phyloP scores from a whole-genome alignment of 2,113 vertebrate species.

The Syngnathus floridae region DNA sequence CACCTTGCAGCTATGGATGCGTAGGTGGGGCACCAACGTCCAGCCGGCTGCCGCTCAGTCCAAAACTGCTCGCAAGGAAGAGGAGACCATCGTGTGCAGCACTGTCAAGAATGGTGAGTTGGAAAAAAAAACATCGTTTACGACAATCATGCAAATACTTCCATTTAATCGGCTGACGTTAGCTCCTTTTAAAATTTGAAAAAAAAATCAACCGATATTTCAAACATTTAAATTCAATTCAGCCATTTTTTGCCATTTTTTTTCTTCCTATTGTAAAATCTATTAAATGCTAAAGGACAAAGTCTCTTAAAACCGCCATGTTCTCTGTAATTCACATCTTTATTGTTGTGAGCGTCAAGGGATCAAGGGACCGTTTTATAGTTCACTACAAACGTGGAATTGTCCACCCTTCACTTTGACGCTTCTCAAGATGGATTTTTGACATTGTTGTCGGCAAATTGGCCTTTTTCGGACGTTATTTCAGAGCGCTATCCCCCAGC shows the following conservation, averaged over 20 bases:
- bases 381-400: neutral
- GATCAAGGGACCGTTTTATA: no score
- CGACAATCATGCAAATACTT: no score
- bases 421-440: neutral
- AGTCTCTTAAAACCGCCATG: no score
- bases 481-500: neutral
- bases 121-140: neutral
- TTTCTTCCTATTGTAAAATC: no score
- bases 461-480: neutral
- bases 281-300: no score
- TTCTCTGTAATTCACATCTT: no score
- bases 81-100: slow-evolving; percentile 90
- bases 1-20: slow-evolving; percentile 94
- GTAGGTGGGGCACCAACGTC: slow-evolving; percentile 77
- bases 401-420: neutral
- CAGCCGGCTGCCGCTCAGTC: slow-evolving; percentile 64
- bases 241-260: no score
- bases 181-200: no score
- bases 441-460: neutral
- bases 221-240: no score
- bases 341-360: no score
- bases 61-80: slow-evolving; percentile 77
- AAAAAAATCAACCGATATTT: no score
- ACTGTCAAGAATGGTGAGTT: slow-evolving; percentile 87
- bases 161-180: no score